Percentiles rank a stretch among this genome's conserved stretches.
phyloP scores from a whole-genome alignment of 2,888 invertebrate species.

The Tetranychus piercei region DNA sequence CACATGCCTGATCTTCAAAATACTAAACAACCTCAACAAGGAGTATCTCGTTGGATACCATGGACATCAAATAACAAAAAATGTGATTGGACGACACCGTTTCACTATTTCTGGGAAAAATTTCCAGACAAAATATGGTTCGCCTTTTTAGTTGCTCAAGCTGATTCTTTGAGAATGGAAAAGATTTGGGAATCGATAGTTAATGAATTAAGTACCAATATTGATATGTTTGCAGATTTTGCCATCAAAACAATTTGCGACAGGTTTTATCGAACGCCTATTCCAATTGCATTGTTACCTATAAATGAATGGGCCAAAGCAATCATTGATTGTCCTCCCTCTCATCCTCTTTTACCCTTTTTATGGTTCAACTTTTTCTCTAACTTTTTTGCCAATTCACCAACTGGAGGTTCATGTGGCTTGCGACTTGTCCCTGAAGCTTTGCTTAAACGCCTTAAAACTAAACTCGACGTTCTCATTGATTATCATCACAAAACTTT shows the following conservation, averaged over 20 bases:
- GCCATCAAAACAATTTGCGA: slow-evolving; percentile 16
- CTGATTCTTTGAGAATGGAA: slow-evolving; percentile 15
- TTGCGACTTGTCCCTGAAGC: slow-evolving; percentile 12
- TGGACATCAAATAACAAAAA: slow-evolving; percentile 5
- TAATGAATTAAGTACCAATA: slow-evolving; percentile 13
- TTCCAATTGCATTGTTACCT: slow-evolving; percentile 19
- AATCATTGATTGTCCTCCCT: slow-evolving; percentile 4
- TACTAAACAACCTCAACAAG: slow-evolving; percentile 11
- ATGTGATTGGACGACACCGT: slow-evolving; percentile 20
- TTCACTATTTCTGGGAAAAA: slow-evolving; percentile 19
- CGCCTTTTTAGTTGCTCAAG: slow-evolving; percentile 16
- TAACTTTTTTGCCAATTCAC: slow-evolving; percentile 18
- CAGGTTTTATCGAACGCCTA: slow-evolving; percentile 5
- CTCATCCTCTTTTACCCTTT: slow-evolving; percentile 19
- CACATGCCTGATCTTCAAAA: slow-evolving; percentile 12
- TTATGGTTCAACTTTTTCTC: slow-evolving; percentile 22
- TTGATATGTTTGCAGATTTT: slow-evolving; percentile 13
- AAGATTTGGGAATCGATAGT: slow-evolving; percentile 22
- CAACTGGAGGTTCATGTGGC: slow-evolving; percentile 18
- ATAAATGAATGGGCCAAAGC: slow-evolving; percentile 18
- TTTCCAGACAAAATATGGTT: slow-evolving; percentile 16
- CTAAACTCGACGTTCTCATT: slow-evolving; percentile 17
- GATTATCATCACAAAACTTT: slow-evolving; percentile 18
- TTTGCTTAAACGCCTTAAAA: slow-evolving; percentile 10
- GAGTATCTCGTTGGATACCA: slow-evolving; percentile 10